Base-by-base conservation (phyloP, 2,113 vertebrate species). In the Calyptommatus sinebrachiatus region DNA sequence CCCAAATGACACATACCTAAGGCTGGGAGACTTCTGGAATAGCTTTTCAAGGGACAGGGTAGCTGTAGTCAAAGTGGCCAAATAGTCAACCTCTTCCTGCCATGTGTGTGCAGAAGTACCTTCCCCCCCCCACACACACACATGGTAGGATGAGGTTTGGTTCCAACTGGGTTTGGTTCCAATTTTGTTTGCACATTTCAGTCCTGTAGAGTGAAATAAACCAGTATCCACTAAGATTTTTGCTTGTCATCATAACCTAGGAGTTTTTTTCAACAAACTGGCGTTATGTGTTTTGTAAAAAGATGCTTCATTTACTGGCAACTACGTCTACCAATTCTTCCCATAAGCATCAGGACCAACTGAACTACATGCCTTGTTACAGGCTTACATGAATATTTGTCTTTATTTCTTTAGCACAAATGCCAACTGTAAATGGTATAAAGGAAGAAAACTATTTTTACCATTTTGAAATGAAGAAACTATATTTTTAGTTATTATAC, bases 201-300 rank as follows among this genome's bases (percentile, higher is more conserved):
- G 67, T 69, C 35, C 67, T 46, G 53, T 10, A 70, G 66, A 81
- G 31, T 69, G 72, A 70, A 81, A 73, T 73, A 53, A 20, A 62
- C 48, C 21, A 46, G 22, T 60, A 8, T 75, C 75, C 31, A 70
- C 67, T 78, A 48, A 62, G 22, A 28, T 71, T 26, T 41, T 62
- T 24, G 12, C 69, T 62, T 24, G 29, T 70, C 16, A 76, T 81
- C 28, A 76, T 50, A 81, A 46, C 53, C 73, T 62, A 31, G 14
- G 24, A 73, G 8, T 9, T 26, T 24, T 72, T 81, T 72, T 46
- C 57, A 63, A 41, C 72, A 79, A 79, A 63, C 35, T 70, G 35
- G 66, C 72, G 57, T n/a, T 79, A 28, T 57, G 11, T 62, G 21
- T 62, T 60, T 29, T 61, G 46, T 29, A 28, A 28, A 57, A 57